A percentile compares a stretch with the other conserved stretches of the same genome.
Evolutionary conservation across 2,888 invertebrate genomes (phyloP).

Genomic region (Limnephilus marmoratus): DNA sequence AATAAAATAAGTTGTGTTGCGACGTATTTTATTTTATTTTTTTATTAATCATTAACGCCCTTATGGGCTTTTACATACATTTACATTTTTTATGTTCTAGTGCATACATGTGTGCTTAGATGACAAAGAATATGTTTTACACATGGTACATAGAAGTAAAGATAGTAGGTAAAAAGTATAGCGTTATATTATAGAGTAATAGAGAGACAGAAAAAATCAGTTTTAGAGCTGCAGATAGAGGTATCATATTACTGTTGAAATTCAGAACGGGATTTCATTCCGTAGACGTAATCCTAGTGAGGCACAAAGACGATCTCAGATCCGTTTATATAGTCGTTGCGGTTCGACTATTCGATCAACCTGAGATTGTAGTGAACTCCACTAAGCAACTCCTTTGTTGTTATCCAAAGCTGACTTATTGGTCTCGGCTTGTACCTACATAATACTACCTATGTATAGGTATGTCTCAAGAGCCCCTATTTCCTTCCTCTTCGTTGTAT

Average conservation of each 20-base stretch:
- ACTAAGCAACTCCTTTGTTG: conserved; percentile 37
- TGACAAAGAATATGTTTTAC: too few relatives aligned
- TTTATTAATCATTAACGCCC: too few relatives aligned
- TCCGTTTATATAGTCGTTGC: not conserved
- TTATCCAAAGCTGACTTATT: conserved; percentile 45
- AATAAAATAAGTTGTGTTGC: not conserved
- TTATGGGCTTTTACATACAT: too few relatives aligned
- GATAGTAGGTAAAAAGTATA: too few relatives aligned
- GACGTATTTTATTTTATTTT: too few relatives aligned
- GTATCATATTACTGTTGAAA: not conserved
- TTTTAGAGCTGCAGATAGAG: too few relatives aligned
- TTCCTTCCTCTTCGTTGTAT: conserved; percentile 24
- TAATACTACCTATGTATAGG: not conserved
- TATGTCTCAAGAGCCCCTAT: conserved; percentile 38
- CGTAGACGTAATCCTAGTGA: not conserved
- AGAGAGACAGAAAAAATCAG: too few relatives aligned
- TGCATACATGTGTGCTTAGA: too few relatives aligned
- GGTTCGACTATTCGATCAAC: conserved; percentile 36
- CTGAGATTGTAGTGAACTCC: conserved; percentile 15
- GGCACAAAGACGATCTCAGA: not conserved
- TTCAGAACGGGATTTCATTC: not conserved
- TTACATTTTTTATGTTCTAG: too few relatives aligned
- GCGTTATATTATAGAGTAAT: too few relatives aligned
- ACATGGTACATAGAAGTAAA: too few relatives aligned
- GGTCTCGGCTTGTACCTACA: not conserved